Base-by-base conservation (phyloP, 2,888 invertebrate genomes). In the Peribatodes rhomboidaria region DNA sequence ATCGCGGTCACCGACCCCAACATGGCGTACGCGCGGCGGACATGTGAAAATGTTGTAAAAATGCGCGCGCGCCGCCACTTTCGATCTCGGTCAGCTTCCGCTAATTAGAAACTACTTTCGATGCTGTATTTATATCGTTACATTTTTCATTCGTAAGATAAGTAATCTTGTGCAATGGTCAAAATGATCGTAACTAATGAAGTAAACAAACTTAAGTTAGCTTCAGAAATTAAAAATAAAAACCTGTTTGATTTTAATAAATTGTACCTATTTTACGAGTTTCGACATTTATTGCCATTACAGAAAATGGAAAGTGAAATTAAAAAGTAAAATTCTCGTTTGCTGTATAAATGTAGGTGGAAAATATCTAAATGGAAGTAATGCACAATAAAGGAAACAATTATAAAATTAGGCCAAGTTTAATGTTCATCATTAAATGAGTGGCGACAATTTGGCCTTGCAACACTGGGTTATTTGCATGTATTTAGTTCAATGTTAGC, bases 1-100 rank as follows among this genome's bases (percentile, higher is more conserved):
- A 74, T 69, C 65, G 58, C 68, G 59, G 64, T 47, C 72, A 71
- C 69, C 66, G 74, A 74, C 68, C 68, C 69, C 65, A 44, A 60
- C 55, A 56, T 69, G 73, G 56, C 61, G 59, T 65, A 73, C 69
- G 77, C 66, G n/a, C 31, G 31, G 75, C 77, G 80, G 78, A 69
- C 78, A 80, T 85, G 82, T 85, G 85, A 84, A 85, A 86, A 85
- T 84, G 76, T 78, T 83, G 75, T 78, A 82, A 83, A 82, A 81
- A 82, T 83, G 77, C 73, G 76, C 78, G 61, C 70, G 61, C 72
- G 63, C 73, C 61, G 56, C 75, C 80, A 86, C 87, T 88, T 85
- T 87, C 87, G 77, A 80, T 86, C 77, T 81, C 80, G 57, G 65
- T 57, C 47, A 68, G 79, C 80, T 82, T 81, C 80, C 79, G 79